Base-by-base conservation (phyloP, 1,140 invertebrate species). In the Pogonomyrmex barbatus region DNA sequence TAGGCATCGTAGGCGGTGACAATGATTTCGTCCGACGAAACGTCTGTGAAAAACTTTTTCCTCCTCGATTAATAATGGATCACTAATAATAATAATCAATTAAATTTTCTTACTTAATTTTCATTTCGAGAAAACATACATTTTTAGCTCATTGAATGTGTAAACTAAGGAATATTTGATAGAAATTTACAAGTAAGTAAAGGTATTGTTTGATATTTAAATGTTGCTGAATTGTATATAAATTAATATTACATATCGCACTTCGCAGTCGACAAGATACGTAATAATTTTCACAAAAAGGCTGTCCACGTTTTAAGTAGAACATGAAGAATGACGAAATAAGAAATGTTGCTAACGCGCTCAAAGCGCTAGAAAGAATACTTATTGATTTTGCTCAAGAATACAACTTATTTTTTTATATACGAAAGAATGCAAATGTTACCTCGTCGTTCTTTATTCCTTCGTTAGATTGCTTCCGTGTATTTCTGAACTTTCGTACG, bases 391-490 rank as follows among this genome's bases (percentile, higher is more conserved):
- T 45, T 81, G 9, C 2, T 67, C n/a, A 10, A 47, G 68, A 73
- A 82, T 82, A 47, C 52, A 82, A 70, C 24, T 24, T 24, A 58
- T n/a, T 82, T 36, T 47, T n/a, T 17, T 67, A n/a, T 67, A 24
- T 24, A n/a, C 12, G n/a, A 82, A 82, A 82, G 58, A 82, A 82
- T 24, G 36, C 45, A 56, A 30, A n/a, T 24, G 33, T 45, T 17
- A 52, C 12, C n/a, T 58, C 10, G 4, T 30, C 39, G 50, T 73
- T 81, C 62, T 82, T 88, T 86, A 79, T 83, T 50, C 14, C 30
- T 33, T 58, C 71, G 63, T 36, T n/a, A 8, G 30, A 0, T n/a
- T 30, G 63, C 77, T 82, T 52, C 79, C 63, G 54, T n/a, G 54
- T 75, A 17, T 2, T 36, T 76, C 68, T 86, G 70, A 63, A 50